Percentiles rank a stretch among this genome's conserved stretches.
Evolutionary conservation across 2,888 invertebrate genomes (phyloP).

Genomic region (Abrostola tripartita): DNA sequence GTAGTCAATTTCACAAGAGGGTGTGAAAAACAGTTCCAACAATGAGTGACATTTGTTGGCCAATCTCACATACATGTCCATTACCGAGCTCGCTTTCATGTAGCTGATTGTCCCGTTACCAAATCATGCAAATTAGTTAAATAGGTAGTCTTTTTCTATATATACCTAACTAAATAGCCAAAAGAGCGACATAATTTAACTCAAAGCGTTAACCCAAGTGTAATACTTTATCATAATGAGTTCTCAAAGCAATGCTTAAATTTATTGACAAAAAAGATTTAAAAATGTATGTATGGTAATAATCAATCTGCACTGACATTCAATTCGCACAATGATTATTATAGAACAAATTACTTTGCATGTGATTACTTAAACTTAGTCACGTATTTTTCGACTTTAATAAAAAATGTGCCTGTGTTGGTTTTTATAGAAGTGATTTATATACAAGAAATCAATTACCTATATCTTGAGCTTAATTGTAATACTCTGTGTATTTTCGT

Average conservation of each 20-base stretch:
- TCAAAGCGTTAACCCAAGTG: constrained; percentile 20
- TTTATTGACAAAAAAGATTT: constrained; percentile 25
- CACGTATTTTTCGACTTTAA: background rate
- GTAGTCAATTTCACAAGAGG: too few relatives aligned
- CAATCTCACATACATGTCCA: background rate
- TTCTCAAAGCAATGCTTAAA: constrained; percentile 19
- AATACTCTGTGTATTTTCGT: too few relatives aligned
- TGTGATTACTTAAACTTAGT: background rate
- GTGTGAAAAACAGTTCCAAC: too few relatives aligned
- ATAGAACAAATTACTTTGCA: background rate
- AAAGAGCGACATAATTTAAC: constrained; percentile 22
- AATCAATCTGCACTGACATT: background rate
- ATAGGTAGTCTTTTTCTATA: constrained; percentile 7
- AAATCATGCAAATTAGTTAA: constrained; percentile 4
- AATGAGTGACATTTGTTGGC: background rate
- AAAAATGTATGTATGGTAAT: background rate
- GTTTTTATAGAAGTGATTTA: too few relatives aligned
- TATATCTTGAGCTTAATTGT: too few relatives aligned
- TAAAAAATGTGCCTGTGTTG: background rate
- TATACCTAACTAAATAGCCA: constrained; percentile 27
- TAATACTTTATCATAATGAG: constrained; percentile 21
- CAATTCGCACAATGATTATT: background rate
- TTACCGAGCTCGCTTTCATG: background rate
- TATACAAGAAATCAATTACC: too few relatives aligned
- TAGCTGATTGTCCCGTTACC: constrained; percentile 1